Evolutionary conservation across 2,888 invertebrate species (phyloP), one percentile per base, ranked within the genome.

Genomic region (Ligdia adustata): DNA sequence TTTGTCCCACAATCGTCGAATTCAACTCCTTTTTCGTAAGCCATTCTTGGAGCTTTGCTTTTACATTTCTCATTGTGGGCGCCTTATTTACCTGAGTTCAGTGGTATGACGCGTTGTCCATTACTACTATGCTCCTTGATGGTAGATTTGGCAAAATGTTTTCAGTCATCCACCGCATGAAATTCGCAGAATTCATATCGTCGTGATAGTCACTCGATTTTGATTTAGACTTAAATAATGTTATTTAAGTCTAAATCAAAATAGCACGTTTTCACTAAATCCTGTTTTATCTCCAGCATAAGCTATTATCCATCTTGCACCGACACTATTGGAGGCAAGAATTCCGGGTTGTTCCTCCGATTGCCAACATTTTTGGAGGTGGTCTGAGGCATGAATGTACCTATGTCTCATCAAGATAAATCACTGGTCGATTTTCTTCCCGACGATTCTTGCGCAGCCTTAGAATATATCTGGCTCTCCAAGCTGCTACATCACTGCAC

Each of bases 331-430:
- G 11, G 4, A 13, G 15, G 6, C 20, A 4, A 14, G 3, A 7
- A 40, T 28, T 1, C 40, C 31, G 15, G 14, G 1, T 39, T 22
- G 40, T 16, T 32, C 24, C 7, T 42, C 39, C 12, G 38, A 45
- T 51, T 46, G 49, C 50, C 48, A 51, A 44, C 32, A 43, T 35
- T 35, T 20, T 13, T 31, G 31, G 9, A 29, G 32, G 11, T 29
- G 12, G 42, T 50, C 33, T 28, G 41, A 31, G 9, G 42, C 12
- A 27, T 53, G 41, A 18, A 40, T 41, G 26, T 60, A n/a, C n/a
- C n/a, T n/a, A 49, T 16, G 55, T 57, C 48, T 55, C 52, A 27
- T 57, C 60, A 20, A 57, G 39, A 27, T 46, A 55, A 11, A 60
- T 43, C 9, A 57, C 40, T 9, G 53, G 51, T 37, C 48, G 39